A percentile compares a stretch with the other conserved stretches of the same genome.
Conservation (phyloP, 2,888 invertebrate genomes). For the Marronus borbonicus region DNA sequence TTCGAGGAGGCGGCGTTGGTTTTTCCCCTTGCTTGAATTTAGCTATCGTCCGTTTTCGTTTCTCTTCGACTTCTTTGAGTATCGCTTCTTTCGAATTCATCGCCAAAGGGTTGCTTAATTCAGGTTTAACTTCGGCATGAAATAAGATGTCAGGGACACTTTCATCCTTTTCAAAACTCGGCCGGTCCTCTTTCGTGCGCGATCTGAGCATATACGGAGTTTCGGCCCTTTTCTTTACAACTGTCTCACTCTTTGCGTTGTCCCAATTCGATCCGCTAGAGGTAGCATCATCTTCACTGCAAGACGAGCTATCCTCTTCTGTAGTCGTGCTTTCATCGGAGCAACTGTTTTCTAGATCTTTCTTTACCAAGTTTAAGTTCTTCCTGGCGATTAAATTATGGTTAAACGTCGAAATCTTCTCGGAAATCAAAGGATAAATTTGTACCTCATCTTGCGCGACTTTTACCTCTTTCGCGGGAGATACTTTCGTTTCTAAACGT, state of each 20-base stretch:
- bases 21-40: constrained; percentile 55
- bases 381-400: constrained; percentile 63
- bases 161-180: constrained; percentile 16
- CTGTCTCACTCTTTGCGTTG: constrained; percentile 33
- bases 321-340: constrained; percentile 42
- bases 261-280: constrained; percentile 1
- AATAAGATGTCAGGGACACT: constrained; percentile 19
- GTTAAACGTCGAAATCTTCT: constrained; percentile 59
- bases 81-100: constrained; percentile 15
- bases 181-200: constrained; percentile 45
- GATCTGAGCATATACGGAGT: constrained; percentile 49
- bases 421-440: constrained; percentile 43
- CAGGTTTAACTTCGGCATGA: constrained; percentile 28
- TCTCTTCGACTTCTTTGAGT: constrained; percentile 62
- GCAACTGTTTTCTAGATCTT: constrained; percentile 27
- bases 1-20: constrained; percentile 22
- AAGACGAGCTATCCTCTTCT: constrained; percentile 27
- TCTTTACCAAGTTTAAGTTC: constrained; percentile 63
- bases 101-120: not conserved
- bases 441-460: not conserved
- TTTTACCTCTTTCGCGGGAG: constrained; percentile 9
- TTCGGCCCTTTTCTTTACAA: constrained; percentile 22
- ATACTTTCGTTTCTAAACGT: constrained; percentile 36
- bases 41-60: constrained; percentile 61
- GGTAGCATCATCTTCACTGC: not conserved